Evolutionary conservation across 1,140 invertebrate genomes (phyloP).

Genomic region (Drepana arcuata): DNA sequence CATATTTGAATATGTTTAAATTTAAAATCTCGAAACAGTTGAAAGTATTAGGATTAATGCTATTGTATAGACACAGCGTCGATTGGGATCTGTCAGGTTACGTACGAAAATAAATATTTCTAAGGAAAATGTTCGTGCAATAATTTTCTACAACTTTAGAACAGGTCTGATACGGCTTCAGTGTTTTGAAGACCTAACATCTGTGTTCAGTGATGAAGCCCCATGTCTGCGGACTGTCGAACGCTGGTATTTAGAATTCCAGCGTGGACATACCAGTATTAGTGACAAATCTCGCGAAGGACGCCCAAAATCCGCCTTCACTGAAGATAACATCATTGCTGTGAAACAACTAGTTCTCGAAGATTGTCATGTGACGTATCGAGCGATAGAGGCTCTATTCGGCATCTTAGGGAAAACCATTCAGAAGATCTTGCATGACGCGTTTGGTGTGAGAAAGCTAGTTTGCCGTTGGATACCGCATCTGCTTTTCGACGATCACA

Average conservation of each 20-base stretch:
- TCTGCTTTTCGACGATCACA: not conserved
- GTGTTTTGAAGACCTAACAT: constrained; percentile 3
- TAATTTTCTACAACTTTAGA: constrained; percentile 6
- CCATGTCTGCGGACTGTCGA: constrained; percentile 5
- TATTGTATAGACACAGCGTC: not conserved
- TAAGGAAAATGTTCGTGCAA: constrained; percentile 5
- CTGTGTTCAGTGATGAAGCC: constrained; percentile 1
- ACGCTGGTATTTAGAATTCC: constrained; percentile 10
- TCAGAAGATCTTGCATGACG: not conserved
- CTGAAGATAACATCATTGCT: constrained; percentile 8
- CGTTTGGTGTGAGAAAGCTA: not conserved
- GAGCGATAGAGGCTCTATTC: not conserved
- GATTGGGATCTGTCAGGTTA: constrained; percentile 2
- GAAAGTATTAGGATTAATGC: not conserved
- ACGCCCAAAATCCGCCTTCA: constrained; percentile 5
- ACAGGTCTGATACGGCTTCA: constrained; percentile 2
- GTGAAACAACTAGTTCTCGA: not conserved
- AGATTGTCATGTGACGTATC: constrained; percentile 1
- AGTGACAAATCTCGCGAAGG: constrained; percentile 8
- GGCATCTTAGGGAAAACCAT: not conserved
- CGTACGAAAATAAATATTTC: constrained; percentile 4
- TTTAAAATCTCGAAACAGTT: constrained; percentile 1
- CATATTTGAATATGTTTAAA: too few relatives aligned
- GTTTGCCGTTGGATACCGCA: constrained; percentile 2
- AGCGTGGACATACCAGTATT: constrained; percentile 7